Base-by-base conservation (phyloP, 2,888 invertebrate genomes). In the Palloptera scutellata region DNA sequence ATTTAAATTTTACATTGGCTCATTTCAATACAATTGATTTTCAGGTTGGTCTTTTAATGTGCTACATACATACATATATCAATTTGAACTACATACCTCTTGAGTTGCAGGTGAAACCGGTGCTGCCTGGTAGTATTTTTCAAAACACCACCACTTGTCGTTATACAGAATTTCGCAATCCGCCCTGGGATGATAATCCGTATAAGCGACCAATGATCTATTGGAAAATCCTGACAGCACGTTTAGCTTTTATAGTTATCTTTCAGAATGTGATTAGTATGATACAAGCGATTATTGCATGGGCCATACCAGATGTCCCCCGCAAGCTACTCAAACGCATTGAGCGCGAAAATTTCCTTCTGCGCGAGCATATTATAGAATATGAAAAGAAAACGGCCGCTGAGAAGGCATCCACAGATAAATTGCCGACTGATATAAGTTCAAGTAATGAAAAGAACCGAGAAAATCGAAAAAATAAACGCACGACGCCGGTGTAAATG, bases 231-330 rank as follows among this genome's bases (percentile, higher is more conserved):
- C 82, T 92, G 70, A 91, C 91, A 8, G 91, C 90, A 78, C 86
- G 92, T 69, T 84, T 94, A 63, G 90, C 91, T 1, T 94, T 94
- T 81, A 89, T 94, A 51, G 90, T 93, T 4, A 86, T 92, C 1
- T 93, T 92, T 85, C 81, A 94, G 90, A 94, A 94, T 83, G 83
- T 93, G 13, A 92, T 94, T 43, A 88, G 90, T 53, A 85, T 92
- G 67, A 85, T 92, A 61, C 91, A 92, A 72, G 90, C 91, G 74
- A 83, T 89, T 10, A 88, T 94, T 4, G 90, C 92, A 66, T 93
- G 92, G 91, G 84, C 91, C 19, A 91, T 94, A 73, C 93, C 94
- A 0, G 94, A 94, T 79, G 87, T 91, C 52, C 92, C 94, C 0
- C 86, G 88, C 45, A 89, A 90, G 78, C 85, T 95, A 64, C 87